Conservation (phyloP, 2,113 vertebrate genomes). For the Hemicordylus capensis region DNA sequence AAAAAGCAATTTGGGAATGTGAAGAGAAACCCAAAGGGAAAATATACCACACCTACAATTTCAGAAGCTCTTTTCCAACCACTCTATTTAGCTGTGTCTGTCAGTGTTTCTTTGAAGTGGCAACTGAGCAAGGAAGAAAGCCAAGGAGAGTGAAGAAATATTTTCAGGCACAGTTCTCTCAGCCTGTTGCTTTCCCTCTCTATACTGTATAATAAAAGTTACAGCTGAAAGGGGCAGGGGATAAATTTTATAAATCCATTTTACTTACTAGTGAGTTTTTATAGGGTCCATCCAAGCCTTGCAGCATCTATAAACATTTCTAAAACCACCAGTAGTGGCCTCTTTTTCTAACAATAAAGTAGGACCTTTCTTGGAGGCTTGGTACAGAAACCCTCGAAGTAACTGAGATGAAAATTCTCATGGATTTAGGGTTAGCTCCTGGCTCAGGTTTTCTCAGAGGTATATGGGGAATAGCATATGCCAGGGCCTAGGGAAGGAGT, state of each 20-base stretch:
- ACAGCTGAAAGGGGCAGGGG: conserved; percentile 14
- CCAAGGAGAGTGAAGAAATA: not conserved
- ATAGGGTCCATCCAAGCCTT: not conserved
- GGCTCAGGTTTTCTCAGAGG: too few relatives aligned
- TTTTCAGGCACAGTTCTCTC: not conserved
- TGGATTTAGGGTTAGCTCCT: too few relatives aligned
- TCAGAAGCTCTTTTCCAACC: not conserved
- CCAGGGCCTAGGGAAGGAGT: not conserved
- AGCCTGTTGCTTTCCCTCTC: not conserved
- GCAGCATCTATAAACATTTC: not conserved
- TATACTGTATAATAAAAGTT: not conserved
- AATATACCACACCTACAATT: not conserved
- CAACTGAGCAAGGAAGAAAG: not conserved
- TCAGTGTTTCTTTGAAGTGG: not conserved
- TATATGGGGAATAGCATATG: too few relatives aligned
- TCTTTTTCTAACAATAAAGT: not conserved
- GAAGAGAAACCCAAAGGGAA: not conserved
- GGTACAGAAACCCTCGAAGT: too few relatives aligned
- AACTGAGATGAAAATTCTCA: too few relatives aligned
- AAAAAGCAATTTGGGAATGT: not conserved
- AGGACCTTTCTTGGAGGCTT: too few relatives aligned
- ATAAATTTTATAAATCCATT: conserved; percentile 3
- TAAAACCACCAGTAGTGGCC: not conserved
- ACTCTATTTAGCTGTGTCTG: not conserved
- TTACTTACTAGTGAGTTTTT: conserved; percentile 1